These are phyloP conservation scores for Mesoligia furuncula DNA, from an alignment of 2,888 invertebrate species.

Conservation along the genomic window DNA sequence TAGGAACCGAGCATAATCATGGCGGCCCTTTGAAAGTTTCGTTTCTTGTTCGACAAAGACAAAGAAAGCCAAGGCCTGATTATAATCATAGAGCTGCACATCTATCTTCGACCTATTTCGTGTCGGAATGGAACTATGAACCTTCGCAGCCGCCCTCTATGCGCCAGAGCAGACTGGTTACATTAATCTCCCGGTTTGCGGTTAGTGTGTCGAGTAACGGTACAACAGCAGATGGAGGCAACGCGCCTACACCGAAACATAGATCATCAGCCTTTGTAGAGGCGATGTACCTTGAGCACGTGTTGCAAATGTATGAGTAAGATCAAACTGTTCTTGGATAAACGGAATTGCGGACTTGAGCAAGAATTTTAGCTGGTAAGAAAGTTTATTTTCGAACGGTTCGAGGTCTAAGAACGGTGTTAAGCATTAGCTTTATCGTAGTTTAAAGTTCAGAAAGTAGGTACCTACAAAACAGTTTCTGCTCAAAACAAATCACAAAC, in stretches of 20 bases:
- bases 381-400: not conserved
- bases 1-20: not conserved
- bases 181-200: slow-evolving; percentile 87
- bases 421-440: not conserved
- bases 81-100: slow-evolving; percentile 25
- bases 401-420: too few species aligned
- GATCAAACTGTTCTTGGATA: not conserved
- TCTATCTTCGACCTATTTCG: slow-evolving; percentile 56
- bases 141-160: slow-evolving; percentile 72
- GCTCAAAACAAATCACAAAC: not conserved
- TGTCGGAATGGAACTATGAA: slow-evolving; percentile 55
- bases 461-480: not conserved
- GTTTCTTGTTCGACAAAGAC: slow-evolving; percentile 25
- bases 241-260: slow-evolving; percentile 81
- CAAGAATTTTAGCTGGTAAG: not conserved
- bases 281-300: slow-evolving; percentile 47
- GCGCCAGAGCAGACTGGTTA: slow-evolving; percentile 80
- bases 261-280: slow-evolving; percentile 73
- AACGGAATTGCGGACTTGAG: not conserved
- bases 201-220: slow-evolving; percentile 89
- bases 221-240: slow-evolving; percentile 84
- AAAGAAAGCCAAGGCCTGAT: slow-evolving; percentile 43
- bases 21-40: slow-evolving; percentile 15
- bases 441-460: not conserved
- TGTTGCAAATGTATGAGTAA: not conserved